Base-by-base conservation (phyloP, 2,797 vertebrate species). In the Chelidonichthys spinosus region DNA sequence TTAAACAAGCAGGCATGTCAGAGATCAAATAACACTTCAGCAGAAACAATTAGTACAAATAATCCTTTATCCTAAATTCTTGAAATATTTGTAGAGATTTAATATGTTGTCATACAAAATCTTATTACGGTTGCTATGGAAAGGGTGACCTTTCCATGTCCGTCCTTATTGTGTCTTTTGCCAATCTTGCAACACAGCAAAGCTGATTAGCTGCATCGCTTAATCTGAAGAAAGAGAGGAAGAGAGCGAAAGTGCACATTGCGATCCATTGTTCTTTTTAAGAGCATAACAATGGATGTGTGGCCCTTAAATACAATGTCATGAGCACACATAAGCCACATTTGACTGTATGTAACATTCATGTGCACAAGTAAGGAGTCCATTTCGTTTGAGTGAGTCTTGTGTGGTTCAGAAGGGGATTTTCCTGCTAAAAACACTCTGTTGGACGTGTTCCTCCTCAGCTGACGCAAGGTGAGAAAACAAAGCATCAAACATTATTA, bases 201-300 rank as follows among this genome's bases (percentile, higher is more conserved):
- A 92, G 85, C 91, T 73, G 85, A 87, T 94, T 92, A 92, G 80
- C 62, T 14, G 44, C 14, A 47, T 75, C 37, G 63, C 33, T 35
- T 82, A 85, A 78, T 74, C 70, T 58, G 43, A 15, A 40, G 50
- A 71, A 56, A 56, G 39, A 72, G 65, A 33, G 25, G 25, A 25
- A 25, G 25, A 25, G 25, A 54, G 42, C 49, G 17, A 61, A 47
- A 32, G n/a, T n/a, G 33, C 63, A 72, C 53, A 63, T 81, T 64
- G 67, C 37, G 76, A 85, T 73, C 5, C 75, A 44, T 33, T 56
- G 37, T 44, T 71, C 25, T 40, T 56, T 35, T 56, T 42, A 37
- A 42, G 35, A 13, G n/a, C 32, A 61, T 44, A 14, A 42, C 13
- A 6, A 44, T 6, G 33, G 40, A 69, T 7, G 11, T 11, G 2